These are phyloP conservation scores for Ptychoptera contaminata DNA, from an alignment of 2,888 invertebrate species.

Conservation along the genomic window DNA sequence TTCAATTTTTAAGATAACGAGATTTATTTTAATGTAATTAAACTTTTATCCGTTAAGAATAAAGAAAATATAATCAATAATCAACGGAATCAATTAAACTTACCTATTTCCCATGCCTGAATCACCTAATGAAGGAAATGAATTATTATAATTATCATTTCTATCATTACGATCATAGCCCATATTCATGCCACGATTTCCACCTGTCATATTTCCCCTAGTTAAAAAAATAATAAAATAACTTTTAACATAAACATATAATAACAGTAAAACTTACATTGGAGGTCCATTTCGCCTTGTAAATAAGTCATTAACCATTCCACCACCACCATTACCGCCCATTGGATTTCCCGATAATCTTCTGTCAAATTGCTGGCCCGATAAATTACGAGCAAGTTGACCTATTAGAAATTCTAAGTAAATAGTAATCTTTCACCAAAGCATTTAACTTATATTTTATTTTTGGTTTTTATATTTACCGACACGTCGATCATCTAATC, in stretches of 20 bases:
- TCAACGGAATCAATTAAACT: neutral
- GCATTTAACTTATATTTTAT: too few species aligned
- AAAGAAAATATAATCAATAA: too few species aligned
- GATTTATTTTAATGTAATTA: too few species aligned
- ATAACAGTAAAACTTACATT: too few species aligned
- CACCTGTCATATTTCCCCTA: constrained; percentile 7
- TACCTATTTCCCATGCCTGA: neutral
- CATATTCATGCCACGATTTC: neutral
- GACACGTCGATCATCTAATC: constrained; percentile 9
- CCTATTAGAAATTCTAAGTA: too few species aligned
- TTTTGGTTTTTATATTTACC: constrained; percentile 14
- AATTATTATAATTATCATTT: constrained; percentile 9
- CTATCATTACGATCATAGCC: neutral
- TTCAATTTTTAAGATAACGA: too few species aligned
- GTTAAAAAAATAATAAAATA: neutral
- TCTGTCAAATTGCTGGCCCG: neutral
- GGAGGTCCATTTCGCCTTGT: constrained; percentile 8
- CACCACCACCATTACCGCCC: neutral
- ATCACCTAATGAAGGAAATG: constrained; percentile 11
- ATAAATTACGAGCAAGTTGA: too few species aligned
- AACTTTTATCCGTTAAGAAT: too few species aligned
- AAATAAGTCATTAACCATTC: constrained; percentile 6
- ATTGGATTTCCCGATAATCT: neutral
- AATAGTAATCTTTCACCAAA: too few species aligned
- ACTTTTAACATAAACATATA: neutral